Percentiles rank a stretch among this genome's conserved stretches.
These are phyloP conservation scores for Minunthozetes semirufus DNA, from an alignment of 2,888 invertebrate species.

Conservation along the genomic window DNA sequence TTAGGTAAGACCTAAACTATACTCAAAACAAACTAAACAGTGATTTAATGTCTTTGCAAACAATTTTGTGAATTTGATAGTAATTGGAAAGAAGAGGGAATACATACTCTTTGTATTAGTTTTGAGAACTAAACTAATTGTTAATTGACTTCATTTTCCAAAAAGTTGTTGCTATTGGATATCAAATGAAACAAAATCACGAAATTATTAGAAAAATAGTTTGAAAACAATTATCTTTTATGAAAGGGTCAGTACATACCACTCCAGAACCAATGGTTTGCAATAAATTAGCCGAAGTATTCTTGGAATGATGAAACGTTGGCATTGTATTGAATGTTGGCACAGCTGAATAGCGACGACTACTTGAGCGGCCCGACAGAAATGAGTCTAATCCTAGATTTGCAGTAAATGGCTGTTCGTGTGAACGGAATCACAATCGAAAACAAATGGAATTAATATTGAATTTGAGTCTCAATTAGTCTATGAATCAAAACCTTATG, in stretches of 20 bases:
- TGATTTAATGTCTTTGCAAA: too few species aligned
- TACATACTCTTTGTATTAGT: neutral
- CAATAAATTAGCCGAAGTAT: slow-evolving; percentile 56
- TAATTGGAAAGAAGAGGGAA: too few species aligned
- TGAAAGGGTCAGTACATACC: slow-evolving; percentile 46
- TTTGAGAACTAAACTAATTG: slow-evolving; percentile 14
- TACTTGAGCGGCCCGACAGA: slow-evolving; percentile 40
- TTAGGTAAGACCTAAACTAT: too few species aligned
- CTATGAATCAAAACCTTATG: slow-evolving; percentile 1
- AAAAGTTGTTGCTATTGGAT: slow-evolving; percentile 37
- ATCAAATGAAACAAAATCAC: neutral
- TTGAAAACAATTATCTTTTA: neutral
- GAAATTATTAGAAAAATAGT: neutral
- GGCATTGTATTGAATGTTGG: slow-evolving; percentile 36
- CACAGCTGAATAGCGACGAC: slow-evolving; percentile 42
- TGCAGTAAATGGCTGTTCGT: slow-evolving; percentile 18
- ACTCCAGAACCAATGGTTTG: slow-evolving; percentile 86
- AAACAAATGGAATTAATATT: neutral
- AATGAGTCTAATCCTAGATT: slow-evolving; percentile 41
- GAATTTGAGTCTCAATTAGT: neutral
- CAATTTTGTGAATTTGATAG: too few species aligned
- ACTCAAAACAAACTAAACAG: too few species aligned
- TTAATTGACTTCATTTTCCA: slow-evolving; percentile 44
- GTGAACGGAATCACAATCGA: neutral
- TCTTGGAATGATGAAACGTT: slow-evolving; percentile 31